Conservation (phyloP, 2,888 invertebrate genomes). For the Drosophila quinaria region DNA sequence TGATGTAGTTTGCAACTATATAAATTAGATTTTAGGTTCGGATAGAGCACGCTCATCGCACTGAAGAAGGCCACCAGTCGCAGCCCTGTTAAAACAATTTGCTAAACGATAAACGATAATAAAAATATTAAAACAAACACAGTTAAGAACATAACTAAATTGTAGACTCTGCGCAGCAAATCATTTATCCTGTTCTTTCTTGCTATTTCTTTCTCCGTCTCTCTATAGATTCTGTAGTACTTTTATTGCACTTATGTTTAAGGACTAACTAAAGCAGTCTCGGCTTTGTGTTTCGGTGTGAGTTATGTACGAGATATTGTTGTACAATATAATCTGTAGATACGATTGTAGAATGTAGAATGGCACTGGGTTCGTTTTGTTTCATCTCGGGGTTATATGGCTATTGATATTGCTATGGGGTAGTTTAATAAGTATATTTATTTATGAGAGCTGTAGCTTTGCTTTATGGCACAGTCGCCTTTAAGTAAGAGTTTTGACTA, state of each 20-base stretch:
- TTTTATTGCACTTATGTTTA: constrained; percentile 76
- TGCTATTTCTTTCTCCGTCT: constrained; percentile 12
- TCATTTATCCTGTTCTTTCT: constrained; percentile 1
- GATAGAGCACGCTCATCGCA: constrained; percentile 75
- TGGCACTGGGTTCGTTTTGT: constrained; percentile 56
- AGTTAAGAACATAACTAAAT: constrained; percentile 45
- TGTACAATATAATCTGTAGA: constrained; percentile 7
- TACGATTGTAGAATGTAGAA: constrained; percentile 31
- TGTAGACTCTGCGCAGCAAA: constrained; percentile 75
- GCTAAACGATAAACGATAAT: constrained; percentile 24
- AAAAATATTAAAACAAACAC: constrained; percentile 32
- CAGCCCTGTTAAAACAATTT: constrained; percentile 28
- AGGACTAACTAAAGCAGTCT: constrained; percentile 80
- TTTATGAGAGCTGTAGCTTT: constrained; percentile 63
- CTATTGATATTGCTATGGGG: constrained; percentile 41
- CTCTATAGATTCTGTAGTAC: constrained; percentile 7
- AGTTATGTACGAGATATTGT: constrained; percentile 25
- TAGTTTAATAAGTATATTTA: constrained; percentile 22
- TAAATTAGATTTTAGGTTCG: constrained; percentile 49
- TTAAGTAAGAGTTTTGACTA: constrained; percentile 75
- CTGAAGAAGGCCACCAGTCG: constrained; percentile 22
- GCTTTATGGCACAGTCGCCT: constrained; percentile 74
- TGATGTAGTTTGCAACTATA: constrained; percentile 37
- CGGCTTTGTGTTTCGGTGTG: constrained; percentile 61
- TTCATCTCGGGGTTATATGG: constrained; percentile 24